Evolutionary conservation across 2,113 vertebrate species (phyloP).

Genomic region (Noctilio leporinus): DNA sequence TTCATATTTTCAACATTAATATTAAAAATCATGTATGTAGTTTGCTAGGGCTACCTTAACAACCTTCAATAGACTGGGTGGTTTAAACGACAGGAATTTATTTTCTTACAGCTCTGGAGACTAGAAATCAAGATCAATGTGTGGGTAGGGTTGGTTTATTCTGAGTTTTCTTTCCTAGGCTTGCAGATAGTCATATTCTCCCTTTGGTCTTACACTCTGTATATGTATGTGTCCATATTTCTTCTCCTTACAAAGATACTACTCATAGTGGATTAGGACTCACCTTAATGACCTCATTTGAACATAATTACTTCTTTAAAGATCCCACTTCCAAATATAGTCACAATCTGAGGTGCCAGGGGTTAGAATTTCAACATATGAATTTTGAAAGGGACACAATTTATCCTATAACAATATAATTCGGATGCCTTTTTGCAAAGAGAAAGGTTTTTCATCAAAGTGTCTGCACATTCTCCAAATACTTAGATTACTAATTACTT

Average conservation of each 20-base stretch:
- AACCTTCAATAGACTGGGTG: neutral
- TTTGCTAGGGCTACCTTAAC: neutral
- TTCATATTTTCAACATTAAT: constrained; percentile 9
- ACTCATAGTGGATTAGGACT: neutral
- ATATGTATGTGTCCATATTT: neutral
- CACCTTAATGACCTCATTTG: neutral
- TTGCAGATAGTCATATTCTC: neutral
- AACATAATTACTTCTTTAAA: neutral
- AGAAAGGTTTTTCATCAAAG: neutral
- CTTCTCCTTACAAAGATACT: neutral
- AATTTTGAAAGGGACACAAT: neutral
- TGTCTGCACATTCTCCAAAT: neutral
- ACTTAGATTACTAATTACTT: neutral
- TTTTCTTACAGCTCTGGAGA: neutral
- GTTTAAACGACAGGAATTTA: neutral
- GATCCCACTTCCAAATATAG: neutral
- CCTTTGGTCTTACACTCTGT: neutral
- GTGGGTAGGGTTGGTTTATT: neutral
- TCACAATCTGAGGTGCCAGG: neutral
- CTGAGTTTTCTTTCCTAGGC: neutral
- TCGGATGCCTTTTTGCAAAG: neutral
- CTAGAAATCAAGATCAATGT: neutral
- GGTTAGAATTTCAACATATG: neutral
- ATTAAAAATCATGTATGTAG: neutral
- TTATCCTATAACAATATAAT: neutral